These are phyloP conservation scores for Anseranas semipalmata DNA, from an alignment of 2,113 vertebrate species.

Conservation along the genomic window DNA sequence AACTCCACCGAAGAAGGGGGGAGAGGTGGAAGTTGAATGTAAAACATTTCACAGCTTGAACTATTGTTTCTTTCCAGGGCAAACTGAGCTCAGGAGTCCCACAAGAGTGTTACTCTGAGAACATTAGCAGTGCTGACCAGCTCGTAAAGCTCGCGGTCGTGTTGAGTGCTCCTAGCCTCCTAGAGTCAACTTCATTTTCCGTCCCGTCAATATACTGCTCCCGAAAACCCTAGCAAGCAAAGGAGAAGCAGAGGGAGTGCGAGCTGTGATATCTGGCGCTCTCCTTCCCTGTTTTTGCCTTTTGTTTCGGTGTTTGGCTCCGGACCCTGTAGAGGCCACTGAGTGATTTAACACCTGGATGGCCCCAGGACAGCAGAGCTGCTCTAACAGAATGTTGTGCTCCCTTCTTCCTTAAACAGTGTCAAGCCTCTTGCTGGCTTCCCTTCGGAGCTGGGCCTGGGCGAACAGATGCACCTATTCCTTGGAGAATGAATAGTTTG, in stretches of 20 bases:
- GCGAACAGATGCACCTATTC: constrained; percentile 55
- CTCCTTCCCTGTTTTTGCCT: neutral
- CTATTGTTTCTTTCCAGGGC: constrained; percentile 40
- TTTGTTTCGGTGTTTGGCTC: constrained; percentile 49
- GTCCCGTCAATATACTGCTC: neutral
- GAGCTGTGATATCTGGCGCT: constrained; percentile 25
- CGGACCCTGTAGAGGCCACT: neutral
- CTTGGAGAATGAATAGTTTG: constrained; percentile 60
- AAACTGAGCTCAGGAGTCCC: neutral
- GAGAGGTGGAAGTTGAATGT: constrained; percentile 28
- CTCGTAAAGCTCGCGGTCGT: constrained; percentile 41
- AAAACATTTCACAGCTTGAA: constrained; percentile 61
- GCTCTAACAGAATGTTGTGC: neutral
- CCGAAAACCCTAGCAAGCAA: neutral
- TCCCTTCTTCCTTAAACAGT: constrained; percentile 43
- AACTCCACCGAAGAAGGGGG: constrained; percentile 54
- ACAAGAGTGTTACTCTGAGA: constrained; percentile 33
- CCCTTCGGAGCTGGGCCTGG: constrained; percentile 40
- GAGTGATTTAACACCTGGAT: constrained; percentile 67
- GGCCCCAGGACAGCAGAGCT: constrained; percentile 28
- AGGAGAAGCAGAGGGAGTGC: neutral
- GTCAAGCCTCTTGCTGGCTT: constrained; percentile 15
- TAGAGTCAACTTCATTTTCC: constrained; percentile 50
- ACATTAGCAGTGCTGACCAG: constrained; percentile 39
- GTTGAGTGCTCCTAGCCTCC: constrained; percentile 52